phyloP scores from a whole-genome alignment of 2,888 invertebrate genomes.

The Cecidostiba fungosa region DNA sequence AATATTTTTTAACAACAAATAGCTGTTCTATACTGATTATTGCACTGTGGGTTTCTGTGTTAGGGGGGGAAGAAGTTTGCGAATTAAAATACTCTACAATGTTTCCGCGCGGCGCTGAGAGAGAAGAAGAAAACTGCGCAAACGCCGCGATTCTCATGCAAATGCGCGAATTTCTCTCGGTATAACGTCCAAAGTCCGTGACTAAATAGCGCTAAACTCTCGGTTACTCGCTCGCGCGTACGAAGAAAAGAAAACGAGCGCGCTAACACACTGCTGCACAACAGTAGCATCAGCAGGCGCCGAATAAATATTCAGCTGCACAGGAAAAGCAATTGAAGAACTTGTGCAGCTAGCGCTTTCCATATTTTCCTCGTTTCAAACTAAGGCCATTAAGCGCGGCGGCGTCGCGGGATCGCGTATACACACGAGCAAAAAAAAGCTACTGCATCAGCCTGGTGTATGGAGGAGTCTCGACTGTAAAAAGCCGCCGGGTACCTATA shows the following conservation, averaged over 20 bases:
- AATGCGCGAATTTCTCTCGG: slow-evolving; percentile 9
- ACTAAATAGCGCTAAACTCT: slow-evolving; percentile 36
- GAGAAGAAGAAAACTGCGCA: background rate
- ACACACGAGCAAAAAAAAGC: background rate
- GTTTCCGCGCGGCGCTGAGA: too few relatives aligned
- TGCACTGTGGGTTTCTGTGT: too few relatives aligned
- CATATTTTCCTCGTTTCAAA: slow-evolving; percentile 58
- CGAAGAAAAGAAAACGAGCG: slow-evolving; percentile 13
- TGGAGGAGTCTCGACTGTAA: slow-evolving; percentile 24
- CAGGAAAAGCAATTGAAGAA: slow-evolving; percentile 55
- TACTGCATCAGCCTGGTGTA: background rate
- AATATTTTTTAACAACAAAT: too few relatives aligned
- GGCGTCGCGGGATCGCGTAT: slow-evolving; percentile 25
- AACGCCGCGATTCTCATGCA: slow-evolving; percentile 39
- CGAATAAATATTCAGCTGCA: slow-evolving; percentile 46
- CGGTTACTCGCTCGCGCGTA: background rate
- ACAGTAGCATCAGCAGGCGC: background rate
- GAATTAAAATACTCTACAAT: background rate
- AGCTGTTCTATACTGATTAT: too few relatives aligned
- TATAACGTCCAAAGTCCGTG: background rate
- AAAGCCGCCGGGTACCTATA: slow-evolving; percentile 34
- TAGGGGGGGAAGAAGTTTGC: background rate
- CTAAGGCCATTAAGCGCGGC: slow-evolving; percentile 67
- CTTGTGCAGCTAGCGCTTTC: slow-evolving; percentile 56
- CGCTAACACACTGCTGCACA: slow-evolving; percentile 27